These are phyloP conservation scores for Marasmarcha lunaedactyla DNA, from an alignment of 2,888 invertebrate genomes.

Conservation along the genomic window DNA sequence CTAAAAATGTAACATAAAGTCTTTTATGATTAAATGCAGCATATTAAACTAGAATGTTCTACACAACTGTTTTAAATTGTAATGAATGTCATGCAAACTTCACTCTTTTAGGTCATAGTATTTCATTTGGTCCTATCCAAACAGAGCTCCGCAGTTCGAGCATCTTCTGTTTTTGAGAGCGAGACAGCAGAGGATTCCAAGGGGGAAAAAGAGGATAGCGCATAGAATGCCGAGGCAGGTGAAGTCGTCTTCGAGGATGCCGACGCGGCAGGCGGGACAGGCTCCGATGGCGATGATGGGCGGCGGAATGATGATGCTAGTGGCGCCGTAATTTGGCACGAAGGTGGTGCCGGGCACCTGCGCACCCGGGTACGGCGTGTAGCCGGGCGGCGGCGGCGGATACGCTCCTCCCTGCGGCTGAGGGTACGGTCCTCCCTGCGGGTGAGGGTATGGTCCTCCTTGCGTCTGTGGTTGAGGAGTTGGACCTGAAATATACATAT, in stretches of 20 bases:
- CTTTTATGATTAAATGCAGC: too few species aligned
- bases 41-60: too few species aligned
- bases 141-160: slow-evolving; percentile 88
- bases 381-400: slow-evolving; percentile 68
- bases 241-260: slow-evolving; percentile 88
- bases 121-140: slow-evolving; percentile 60
- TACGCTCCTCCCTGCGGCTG: slow-evolving; percentile 28
- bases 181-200: slow-evolving; percentile 89
- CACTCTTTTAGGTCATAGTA: too few species aligned
- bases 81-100: too few species aligned
- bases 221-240: slow-evolving; percentile 86
- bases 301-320: slow-evolving; percentile 74
- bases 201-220: slow-evolving; percentile 87
- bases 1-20: too few species aligned
- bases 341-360: slow-evolving; percentile 49
- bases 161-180: slow-evolving; percentile 87
- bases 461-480: slow-evolving; percentile 19
- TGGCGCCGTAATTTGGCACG: slow-evolving; percentile 72
- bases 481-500: slow-evolving; percentile 24
- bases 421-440: slow-evolving; percentile 23
- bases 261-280: slow-evolving; percentile 91
- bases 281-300: slow-evolving; percentile 88
- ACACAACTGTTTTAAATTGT: too few species aligned
- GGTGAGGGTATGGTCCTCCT: slow-evolving; percentile 23
- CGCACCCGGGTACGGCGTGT: slow-evolving; percentile 53